Conservation (phyloP, 2,113 vertebrate genomes). For the Desmodus rotundus region DNA sequence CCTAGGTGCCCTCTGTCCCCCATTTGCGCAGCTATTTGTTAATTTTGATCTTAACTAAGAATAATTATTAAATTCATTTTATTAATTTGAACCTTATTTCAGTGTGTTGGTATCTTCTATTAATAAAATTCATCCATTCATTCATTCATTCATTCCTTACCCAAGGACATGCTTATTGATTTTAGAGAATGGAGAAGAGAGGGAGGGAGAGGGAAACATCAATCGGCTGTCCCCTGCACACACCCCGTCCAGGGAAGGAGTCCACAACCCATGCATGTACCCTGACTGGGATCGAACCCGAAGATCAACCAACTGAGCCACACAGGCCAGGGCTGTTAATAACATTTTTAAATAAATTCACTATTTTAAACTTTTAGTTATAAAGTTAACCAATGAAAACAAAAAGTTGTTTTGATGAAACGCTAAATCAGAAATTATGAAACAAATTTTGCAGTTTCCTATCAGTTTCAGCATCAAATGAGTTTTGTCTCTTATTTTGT, state of each 20-base stretch:
- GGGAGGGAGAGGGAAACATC: too few relatives aligned
- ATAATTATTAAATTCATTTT: not conserved
- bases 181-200: too few relatives aligned
- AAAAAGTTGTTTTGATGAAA: not conserved
- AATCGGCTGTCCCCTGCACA: too few relatives aligned
- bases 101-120: not conserved
- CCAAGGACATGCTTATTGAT: too few relatives aligned
- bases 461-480: not conserved
- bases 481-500: not conserved
- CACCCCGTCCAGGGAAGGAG: too few relatives aligned
- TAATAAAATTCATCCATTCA: not conserved
- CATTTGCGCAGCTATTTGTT: not conserved
- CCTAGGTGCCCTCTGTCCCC: not conserved
- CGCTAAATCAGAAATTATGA: not conserved
- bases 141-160: too few relatives aligned
- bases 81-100: not conserved
- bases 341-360: not conserved
- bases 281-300: too few relatives aligned
- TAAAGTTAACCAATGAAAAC: conserved; percentile 1
- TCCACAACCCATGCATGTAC: too few relatives aligned
- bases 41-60: not conserved
- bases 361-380: not conserved
- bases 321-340: not conserved
- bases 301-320: too few relatives aligned
- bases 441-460: not conserved